Evolutionary conservation across 2,888 invertebrate genomes (phyloP).

Genomic region (Sicus ferrugineus): DNA sequence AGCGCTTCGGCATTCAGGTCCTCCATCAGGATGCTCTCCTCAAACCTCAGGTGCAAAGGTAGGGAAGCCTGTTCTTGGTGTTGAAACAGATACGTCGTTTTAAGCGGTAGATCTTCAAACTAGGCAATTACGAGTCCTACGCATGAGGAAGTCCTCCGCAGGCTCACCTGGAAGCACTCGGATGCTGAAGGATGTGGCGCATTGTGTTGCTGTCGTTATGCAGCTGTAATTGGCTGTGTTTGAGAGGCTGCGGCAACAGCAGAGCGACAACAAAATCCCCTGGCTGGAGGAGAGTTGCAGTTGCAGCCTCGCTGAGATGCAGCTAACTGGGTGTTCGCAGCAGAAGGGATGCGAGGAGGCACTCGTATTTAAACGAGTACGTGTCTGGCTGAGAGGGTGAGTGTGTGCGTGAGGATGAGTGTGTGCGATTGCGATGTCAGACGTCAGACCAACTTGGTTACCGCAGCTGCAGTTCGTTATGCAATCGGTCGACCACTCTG

Average conservation of each 20-base stretch:
- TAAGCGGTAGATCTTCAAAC: too few relatives aligned
- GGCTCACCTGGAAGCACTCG: background rate
- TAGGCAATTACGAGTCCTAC: too few relatives aligned
- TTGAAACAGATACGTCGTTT: too few relatives aligned
- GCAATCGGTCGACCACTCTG: background rate
- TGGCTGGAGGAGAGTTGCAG: background rate
- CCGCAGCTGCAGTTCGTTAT: background rate
- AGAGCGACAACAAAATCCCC: background rate
- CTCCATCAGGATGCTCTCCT: background rate
- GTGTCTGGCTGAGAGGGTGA: background rate
- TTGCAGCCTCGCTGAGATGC: background rate
- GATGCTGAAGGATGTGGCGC: background rate
- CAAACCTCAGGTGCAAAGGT: background rate
- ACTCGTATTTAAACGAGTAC: background rate
- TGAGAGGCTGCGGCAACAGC: background rate
- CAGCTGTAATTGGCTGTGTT: slow-evolving; percentile 3
- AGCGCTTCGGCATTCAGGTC: too few relatives aligned
- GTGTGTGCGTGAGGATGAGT: slow-evolving; percentile 1
- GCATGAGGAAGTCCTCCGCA: background rate
- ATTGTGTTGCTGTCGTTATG: background rate
- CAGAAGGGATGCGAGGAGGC: background rate
- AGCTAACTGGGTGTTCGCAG: background rate
- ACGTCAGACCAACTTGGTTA: background rate
- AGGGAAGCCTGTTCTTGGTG: background rate
- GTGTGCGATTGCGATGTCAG: slow-evolving; percentile 4